These are phyloP conservation scores for Wasmannia auropunctata DNA, from an alignment of 1,140 invertebrate genomes.

Conservation along the genomic window DNA sequence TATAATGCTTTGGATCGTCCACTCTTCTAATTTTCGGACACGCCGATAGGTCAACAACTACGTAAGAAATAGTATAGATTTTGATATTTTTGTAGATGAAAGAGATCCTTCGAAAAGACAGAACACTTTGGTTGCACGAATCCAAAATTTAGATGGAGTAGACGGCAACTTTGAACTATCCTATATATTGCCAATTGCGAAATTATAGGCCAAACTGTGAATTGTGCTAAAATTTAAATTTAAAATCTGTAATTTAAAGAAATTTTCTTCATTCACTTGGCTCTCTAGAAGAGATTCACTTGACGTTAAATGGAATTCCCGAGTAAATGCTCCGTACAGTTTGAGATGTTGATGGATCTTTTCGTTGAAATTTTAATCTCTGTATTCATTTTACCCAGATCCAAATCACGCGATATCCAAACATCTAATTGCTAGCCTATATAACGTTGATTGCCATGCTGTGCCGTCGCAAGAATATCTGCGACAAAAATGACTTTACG, in stretches of 20 bases:
- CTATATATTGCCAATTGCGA: background rate
- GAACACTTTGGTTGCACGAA: background rate
- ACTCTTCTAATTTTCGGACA: background rate
- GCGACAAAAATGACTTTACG: background rate
- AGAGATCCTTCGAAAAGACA: background rate
- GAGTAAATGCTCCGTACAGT: conserved; percentile 43
- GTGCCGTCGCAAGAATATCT: background rate
- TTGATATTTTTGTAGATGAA: background rate
- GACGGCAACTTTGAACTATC: background rate
- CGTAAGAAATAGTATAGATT: background rate
- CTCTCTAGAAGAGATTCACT: conserved; percentile 9
- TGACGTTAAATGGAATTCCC: background rate
- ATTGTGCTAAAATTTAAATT: background rate
- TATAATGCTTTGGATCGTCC: background rate
- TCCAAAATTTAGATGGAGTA: background rate
- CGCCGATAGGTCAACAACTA: background rate
- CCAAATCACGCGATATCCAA: conserved; percentile 9
- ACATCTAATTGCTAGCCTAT: conserved; percentile 3
- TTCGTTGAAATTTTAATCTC: background rate
- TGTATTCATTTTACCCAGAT: background rate
- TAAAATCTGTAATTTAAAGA: background rate
- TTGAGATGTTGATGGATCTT: background rate
- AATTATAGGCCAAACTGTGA: background rate
- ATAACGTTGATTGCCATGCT: background rate
- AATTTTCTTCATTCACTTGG: conserved; percentile 17